Evolutionary conservation across 2,888 invertebrate genomes (phyloP).

Genomic region (Scaeva pyrastri): DNA sequence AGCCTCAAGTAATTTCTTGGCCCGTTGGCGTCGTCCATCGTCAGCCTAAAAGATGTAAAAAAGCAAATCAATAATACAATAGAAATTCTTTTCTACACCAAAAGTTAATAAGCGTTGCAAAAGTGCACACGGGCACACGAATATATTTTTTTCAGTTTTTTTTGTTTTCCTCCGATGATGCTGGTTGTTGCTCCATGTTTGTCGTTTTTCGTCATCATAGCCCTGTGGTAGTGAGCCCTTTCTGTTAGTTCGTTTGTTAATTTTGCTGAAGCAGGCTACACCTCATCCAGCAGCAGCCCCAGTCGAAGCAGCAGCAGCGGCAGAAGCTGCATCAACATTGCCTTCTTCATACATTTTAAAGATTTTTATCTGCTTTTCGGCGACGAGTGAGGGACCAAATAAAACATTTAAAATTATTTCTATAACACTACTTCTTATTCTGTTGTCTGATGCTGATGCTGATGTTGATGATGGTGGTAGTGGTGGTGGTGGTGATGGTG

Average conservation of each 20-base stretch:
- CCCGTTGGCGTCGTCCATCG: background rate
- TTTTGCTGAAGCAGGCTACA: constrained; percentile 48
- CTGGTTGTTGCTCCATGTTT: constrained; percentile 11
- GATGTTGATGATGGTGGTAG: too few species aligned
- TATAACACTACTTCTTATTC: constrained; percentile 47
- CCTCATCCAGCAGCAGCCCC: constrained; percentile 27
- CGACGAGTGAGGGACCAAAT: constrained; percentile 61
- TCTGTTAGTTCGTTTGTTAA: constrained; percentile 56
- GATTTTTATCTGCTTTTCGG: constrained; percentile 67
- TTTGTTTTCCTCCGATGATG: background rate
- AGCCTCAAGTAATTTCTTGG: constrained; percentile 23
- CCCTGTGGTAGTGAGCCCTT: constrained; percentile 18
- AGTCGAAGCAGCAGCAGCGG: constrained; percentile 18
- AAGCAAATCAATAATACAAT: constrained; percentile 68
- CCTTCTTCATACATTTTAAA: constrained; percentile 44
- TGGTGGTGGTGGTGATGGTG: too few species aligned
- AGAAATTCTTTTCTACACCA: constrained; percentile 73
- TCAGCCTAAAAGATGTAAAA: constrained; percentile 58
- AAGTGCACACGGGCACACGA: constrained; percentile 62
- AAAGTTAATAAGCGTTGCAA: constrained; percentile 70
- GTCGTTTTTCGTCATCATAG: constrained; percentile 51
- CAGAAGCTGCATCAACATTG: constrained; percentile 8
- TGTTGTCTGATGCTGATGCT: constrained; percentile 21
- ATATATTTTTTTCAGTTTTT: constrained; percentile 8
- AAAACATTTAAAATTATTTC: constrained; percentile 67